Evolutionary conservation across 1,140 invertebrate genomes (phyloP), one percentile per base, ranked within the genome.

Genomic region (Gonatopus flavifemur): DNA sequence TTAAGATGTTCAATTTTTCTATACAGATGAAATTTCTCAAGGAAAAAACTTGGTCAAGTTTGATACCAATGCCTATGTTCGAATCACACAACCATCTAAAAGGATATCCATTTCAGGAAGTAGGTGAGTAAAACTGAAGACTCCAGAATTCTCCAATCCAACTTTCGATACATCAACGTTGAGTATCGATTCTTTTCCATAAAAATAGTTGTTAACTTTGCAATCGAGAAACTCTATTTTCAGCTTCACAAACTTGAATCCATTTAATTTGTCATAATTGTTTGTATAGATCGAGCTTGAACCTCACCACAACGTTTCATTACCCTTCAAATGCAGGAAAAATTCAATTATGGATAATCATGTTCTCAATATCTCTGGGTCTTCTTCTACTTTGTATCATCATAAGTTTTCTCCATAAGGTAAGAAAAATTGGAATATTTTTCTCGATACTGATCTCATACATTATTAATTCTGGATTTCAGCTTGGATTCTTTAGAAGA

Each of bases 331-430:
- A 59, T 19, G 39, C 15, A 5, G 42, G 57, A 20, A 50, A 59
- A 40, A 41, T 75, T 3, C 62, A 59, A 19, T 21, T 64, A 21
- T 77, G 70, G 73, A 61, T 75, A 24, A 58, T 77, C 15, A 32
- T 72, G 0, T 33, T 70, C 1, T 70, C 75, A 1, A 43, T 75
- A 9, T 58, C 65, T 8, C 38, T 72, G 2, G 76, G 75, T 21
- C 24, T 78, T 20, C 25, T 77, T 9, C 37, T 74, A 18, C 50
- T 78, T 13, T 53, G 53, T 3, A 33, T 76, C 6, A 19, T 73
- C n/a, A 45, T 55, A 13, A 41, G 55, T 16, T 57, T 64, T 31
- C 59, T 78, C 2, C 52, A 56, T 21, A 67, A 48, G 62, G 74
- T 76, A 53, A 38, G 20, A 31, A 20, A 30, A 22, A 25, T 25